A percentile compares a stretch with the other conserved stretches of the same genome.
Conservation (phyloP, 2,113 vertebrate species). For the Cacatua alba region DNA sequence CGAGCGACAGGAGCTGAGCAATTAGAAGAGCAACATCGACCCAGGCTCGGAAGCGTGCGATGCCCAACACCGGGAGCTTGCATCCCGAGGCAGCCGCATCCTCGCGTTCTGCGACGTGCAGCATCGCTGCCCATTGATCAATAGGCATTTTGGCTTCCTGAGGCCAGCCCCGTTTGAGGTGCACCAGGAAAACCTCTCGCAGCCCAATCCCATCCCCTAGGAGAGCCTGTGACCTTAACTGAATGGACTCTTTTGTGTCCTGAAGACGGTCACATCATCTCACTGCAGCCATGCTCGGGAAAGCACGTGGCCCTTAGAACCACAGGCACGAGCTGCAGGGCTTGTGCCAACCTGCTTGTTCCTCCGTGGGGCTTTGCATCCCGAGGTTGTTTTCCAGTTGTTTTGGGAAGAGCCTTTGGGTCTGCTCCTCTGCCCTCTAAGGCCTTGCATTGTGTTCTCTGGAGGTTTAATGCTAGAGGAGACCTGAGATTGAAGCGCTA, state of each 20-base stretch:
- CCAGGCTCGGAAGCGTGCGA: not conserved
- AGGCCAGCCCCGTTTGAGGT: not conserved
- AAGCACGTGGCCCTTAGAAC: not conserved
- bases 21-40: not conserved
- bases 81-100: not conserved
- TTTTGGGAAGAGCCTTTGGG: not conserved
- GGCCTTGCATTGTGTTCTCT: rapidly evolving
- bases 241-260: not conserved
- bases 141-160: not conserved
- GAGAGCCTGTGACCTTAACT: not conserved
- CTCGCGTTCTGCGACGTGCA: not conserved
- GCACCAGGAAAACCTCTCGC: not conserved
- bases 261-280: rapidly evolving
- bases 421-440: not conserved
- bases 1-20: not conserved
- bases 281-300: not conserved
- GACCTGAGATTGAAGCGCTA: not conserved
- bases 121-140: not conserved
- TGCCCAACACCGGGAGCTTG: not conserved
- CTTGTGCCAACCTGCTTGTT: not conserved
- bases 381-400: not conserved
- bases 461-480: not conserved
- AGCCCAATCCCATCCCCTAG: not conserved
- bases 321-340: not conserved
- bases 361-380: not conserved